These are phyloP conservation scores for Galeruca laticollis DNA, from an alignment of 2,888 invertebrate species.

Conservation along the genomic window DNA sequence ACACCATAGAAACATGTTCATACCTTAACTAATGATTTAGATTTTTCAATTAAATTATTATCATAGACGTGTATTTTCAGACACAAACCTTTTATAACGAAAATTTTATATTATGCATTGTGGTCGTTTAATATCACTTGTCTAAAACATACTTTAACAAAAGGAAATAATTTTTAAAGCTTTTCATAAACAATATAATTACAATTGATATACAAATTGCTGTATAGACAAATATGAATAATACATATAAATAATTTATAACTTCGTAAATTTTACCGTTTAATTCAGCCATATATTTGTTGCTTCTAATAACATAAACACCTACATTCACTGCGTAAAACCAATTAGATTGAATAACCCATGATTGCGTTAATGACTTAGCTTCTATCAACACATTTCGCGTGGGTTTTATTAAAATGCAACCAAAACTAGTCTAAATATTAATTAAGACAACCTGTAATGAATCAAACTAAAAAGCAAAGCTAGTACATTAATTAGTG, in stretches of 20 bases:
- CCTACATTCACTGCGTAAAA: conserved; percentile 6
- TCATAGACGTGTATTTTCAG: too few species aligned
- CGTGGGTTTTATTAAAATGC: conserved; percentile 41
- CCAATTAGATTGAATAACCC: conserved; percentile 21
- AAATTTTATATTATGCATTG: too few species aligned
- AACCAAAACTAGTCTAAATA: conserved; percentile 40
- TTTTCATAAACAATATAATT: not conserved
- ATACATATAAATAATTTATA: not conserved
- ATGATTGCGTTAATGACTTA: conserved; percentile 20
- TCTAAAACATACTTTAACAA: not conserved
- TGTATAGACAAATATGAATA: too few species aligned
- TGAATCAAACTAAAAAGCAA: conserved; percentile 44
- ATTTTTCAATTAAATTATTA: too few species aligned
- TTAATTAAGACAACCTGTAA: conserved; percentile 41
- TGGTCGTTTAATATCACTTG: too few species aligned
- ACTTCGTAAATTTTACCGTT: conserved; percentile 1
- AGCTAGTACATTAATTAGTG: conserved; percentile 45
- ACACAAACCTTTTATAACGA: too few species aligned
- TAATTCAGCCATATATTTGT: not conserved
- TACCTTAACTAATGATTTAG: too few species aligned
- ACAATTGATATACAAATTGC: not conserved
- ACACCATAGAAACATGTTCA: too few species aligned
- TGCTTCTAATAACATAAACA: not conserved
- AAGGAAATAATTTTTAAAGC: not conserved
- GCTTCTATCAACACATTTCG: conserved; percentile 29